A percentile compares a stretch with the other conserved stretches of the same genome.
Evolutionary conservation across 2,113 vertebrate species (phyloP).

Genomic region (Otocyon megalotis): DNA sequence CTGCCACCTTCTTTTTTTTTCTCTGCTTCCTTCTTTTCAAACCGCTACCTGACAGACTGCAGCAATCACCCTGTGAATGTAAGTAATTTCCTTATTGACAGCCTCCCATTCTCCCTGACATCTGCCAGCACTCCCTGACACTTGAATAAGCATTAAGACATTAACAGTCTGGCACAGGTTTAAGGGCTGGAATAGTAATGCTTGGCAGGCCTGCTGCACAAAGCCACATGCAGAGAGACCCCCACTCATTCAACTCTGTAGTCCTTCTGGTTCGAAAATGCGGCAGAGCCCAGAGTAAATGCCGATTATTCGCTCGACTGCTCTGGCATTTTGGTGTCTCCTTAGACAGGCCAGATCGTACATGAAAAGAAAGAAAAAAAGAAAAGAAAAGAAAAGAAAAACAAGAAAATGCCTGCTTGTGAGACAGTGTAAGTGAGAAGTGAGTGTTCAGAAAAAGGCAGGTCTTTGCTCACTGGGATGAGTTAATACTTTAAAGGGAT

Average conservation of each 20-base stretch:
- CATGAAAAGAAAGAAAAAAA: constrained; percentile 47
- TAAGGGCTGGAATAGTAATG: constrained; percentile 82
- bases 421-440: constrained; percentile 10
- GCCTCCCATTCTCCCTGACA: constrained; percentile 87
- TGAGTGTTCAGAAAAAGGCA: constrained; percentile 2
- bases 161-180: constrained; percentile 86
- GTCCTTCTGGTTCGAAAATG: constrained; percentile 60
- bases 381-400: constrained; percentile 45
- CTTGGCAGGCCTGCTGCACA: constrained; percentile 58
- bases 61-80: constrained; percentile 83
- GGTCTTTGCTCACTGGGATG: not conserved
- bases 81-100: constrained; percentile 87
- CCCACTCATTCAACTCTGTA: constrained; percentile 30
- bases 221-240: constrained; percentile 50
- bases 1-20: constrained; percentile 44
- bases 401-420: constrained; percentile 5
- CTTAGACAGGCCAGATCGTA: constrained; percentile 28
- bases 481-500: constrained; percentile 34
- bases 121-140: constrained; percentile 86
- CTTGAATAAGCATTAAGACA: constrained; percentile 89
- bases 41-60: constrained; percentile 84
- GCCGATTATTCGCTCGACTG: constrained; percentile 34
- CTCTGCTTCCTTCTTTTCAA: constrained; percentile 68
- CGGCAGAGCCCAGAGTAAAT: constrained; percentile 27
- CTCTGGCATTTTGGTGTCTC: constrained; percentile 67